Evolutionary conservation across 2,888 invertebrate genomes (phyloP).

Genomic region (Agrotis puta): DNA sequence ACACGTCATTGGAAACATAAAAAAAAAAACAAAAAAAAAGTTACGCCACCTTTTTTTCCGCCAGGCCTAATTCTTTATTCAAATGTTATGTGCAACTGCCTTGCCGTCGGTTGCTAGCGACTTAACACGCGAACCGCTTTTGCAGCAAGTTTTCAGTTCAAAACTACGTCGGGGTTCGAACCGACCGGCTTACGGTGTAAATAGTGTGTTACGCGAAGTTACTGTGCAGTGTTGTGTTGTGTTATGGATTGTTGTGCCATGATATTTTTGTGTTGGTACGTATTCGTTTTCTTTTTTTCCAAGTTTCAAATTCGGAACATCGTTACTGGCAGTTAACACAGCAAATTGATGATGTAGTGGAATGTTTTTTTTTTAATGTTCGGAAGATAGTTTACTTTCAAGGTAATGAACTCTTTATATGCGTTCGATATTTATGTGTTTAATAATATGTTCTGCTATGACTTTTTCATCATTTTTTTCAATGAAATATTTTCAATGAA

Average conservation of each 20-base stretch:
- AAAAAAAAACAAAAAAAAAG: background rate
- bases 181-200: slow-evolving; percentile 73
- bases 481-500: too few relatives aligned
- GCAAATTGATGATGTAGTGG: background rate
- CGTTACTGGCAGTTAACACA: background rate
- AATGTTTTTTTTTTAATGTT: background rate
- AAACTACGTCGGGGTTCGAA: slow-evolving; percentile 81
- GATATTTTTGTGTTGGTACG: slow-evolving; percentile 67
- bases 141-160: slow-evolving; percentile 86
- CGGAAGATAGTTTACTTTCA: slow-evolving; percentile 2
- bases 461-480: background rate
- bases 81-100: slow-evolving; percentile 81
- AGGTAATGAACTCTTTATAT: background rate
- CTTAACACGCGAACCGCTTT: slow-evolving; percentile 85
- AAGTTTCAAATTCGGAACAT: background rate
- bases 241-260: slow-evolving; percentile 59
- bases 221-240: slow-evolving; percentile 68
- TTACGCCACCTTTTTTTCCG: background rate
- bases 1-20: background rate
- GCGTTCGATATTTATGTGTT: background rate
- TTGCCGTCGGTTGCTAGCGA: slow-evolving; percentile 79
- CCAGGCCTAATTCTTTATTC: slow-evolving; percentile 51
- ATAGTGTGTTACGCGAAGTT: slow-evolving; percentile 59
- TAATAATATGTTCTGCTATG: background rate
- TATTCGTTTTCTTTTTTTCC: slow-evolving; percentile 7